Base-by-base conservation (phyloP, 2,797 vertebrate genomes). In the Myotis pilosus region DNA sequence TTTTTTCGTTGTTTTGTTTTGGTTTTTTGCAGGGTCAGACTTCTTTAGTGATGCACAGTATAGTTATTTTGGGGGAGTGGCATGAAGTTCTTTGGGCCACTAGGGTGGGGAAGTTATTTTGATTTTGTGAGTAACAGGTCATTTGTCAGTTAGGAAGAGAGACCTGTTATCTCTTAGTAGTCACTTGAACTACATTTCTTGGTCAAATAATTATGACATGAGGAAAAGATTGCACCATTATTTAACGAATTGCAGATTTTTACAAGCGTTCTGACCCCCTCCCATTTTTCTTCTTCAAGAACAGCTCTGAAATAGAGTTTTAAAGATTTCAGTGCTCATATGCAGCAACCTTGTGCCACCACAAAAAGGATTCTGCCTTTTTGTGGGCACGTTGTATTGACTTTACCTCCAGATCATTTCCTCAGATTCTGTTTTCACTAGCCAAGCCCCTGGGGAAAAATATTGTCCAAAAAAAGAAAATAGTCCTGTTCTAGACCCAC, bases 21-120 rank as follows among this genome's bases (percentile, higher is more conserved):
- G 3, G 28, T 53, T 80, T 95, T 96, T 87, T 96, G 95, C 96
- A 88, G 82, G 96, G 93, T 97, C 97, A 97, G 92, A 97, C 90
- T 95, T 95, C 88, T 95, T 95, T 15, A 25, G 41, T 33, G 30
- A 92, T 81, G 7, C 22, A 93, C 49, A 80, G 33, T 51, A 84
- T 25, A 74, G 57, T 86, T 60, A 85, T 94, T 64, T 13, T 62
- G 89, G 64, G 72, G 66, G 95, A 47, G 89, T 86, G 82, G 36
- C 2, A 12, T 86, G 11, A 75, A 90, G 57, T 93, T 96, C 68
- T 95, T 88, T 91, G 36, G 57, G 88, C 71, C 82, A 76, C 69
- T 85, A n/a, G n/a, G 53, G n/a, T 94, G 75, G 49, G 51, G 53
- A 94, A 89, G 36, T 87, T 95, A 88, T 86, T 96, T 94, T 83